Base-by-base conservation (phyloP, 2,888 invertebrate species). In the Margaritifera margaritifera region DNA sequence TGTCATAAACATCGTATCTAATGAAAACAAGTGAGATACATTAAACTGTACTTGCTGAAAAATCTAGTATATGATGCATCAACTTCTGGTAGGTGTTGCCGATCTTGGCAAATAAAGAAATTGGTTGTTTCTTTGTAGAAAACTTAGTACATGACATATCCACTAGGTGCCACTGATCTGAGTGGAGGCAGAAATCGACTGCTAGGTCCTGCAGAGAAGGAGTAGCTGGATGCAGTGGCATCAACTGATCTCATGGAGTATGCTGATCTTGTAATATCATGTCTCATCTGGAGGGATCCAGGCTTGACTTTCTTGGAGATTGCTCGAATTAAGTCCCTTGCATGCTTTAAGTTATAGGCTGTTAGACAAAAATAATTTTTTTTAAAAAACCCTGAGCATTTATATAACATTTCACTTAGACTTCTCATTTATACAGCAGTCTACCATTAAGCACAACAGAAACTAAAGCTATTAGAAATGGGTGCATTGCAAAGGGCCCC, bases 261-360 rank as follows among this genome's bases (percentile, higher is more conserved):
- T 11, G 75, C 71, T 24, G 76, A 70, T 6, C 78, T 64, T 1
- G 70, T 68, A 22, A 72, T 57, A 2, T 77, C 75, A 2, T 69
- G 69, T n/a, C 70, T 55, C 65, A 71, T 56, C 53, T 66, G 55
- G 64, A 77, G 54, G 18, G 70, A 25, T 27, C 65, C 66, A 22
- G 69, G 64, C 62, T 85, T 87, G 22, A 89, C 87, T 50, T 85
- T 81, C 75, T 87, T 86, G 22, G 86, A 82, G 67, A 89, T 88
- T 52, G 88, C 87, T 59, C 88, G 80, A 61, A 89, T 82, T n/a
- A 89, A 77, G 68, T 89, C 88, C 27, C 88, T 74, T 1, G 88
- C 80, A 72, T 88, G 88, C 75, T 89, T 89, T 69, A 89, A 72
- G 66, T 84, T 88, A 81, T 84, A 88, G 3, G 88, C 88, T 88